phyloP scores from a whole-genome alignment of 2,797 vertebrate species.

The Phataginus tricuspis region DNA sequence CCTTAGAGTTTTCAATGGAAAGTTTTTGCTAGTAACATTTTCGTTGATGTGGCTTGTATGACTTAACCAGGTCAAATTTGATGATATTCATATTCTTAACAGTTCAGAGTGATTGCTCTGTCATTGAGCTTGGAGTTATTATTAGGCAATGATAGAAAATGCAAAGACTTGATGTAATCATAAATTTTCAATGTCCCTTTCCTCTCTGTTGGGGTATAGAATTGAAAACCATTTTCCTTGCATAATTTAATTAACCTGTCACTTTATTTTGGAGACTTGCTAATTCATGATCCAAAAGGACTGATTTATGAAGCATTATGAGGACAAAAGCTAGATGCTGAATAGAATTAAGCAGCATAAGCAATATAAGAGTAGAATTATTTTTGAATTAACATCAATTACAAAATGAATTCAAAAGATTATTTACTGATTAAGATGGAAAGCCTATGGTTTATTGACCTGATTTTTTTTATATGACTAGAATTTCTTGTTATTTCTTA shows the following conservation, averaged over 20 bases:
- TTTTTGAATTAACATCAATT: conserved; percentile 73
- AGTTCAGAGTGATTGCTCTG: conserved; percentile 59
- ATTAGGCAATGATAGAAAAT: conserved; percentile 52
- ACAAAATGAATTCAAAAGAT: conserved; percentile 61
- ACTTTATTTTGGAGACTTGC: conserved; percentile 60
- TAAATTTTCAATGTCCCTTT: conserved; percentile 73
- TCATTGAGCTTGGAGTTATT: conserved; percentile 67
- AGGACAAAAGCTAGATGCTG: conserved; percentile 38
- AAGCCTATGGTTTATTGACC: conserved; percentile 32
- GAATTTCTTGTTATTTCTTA: background rate
- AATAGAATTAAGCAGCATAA: conserved; percentile 55
- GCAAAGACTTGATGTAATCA: conserved; percentile 58
- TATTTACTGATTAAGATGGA: conserved; percentile 56
- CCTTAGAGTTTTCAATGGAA: conserved; percentile 6
- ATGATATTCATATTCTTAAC: conserved; percentile 64
- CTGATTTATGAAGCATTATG: conserved; percentile 64
- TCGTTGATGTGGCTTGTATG: conserved; percentile 45
- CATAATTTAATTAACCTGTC: conserved; percentile 80
- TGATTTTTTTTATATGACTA: conserved; percentile 4
- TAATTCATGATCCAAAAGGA: conserved; percentile 75
- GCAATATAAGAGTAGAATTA: conserved; percentile 56
- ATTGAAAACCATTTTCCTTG: conserved; percentile 76
- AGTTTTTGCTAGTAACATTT: conserved; percentile 56
- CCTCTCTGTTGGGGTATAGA: conserved; percentile 22
- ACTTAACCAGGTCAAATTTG: conserved; percentile 66